Conservation (phyloP, 2,797 vertebrate genomes). For the Coregonus suidteri region DNA sequence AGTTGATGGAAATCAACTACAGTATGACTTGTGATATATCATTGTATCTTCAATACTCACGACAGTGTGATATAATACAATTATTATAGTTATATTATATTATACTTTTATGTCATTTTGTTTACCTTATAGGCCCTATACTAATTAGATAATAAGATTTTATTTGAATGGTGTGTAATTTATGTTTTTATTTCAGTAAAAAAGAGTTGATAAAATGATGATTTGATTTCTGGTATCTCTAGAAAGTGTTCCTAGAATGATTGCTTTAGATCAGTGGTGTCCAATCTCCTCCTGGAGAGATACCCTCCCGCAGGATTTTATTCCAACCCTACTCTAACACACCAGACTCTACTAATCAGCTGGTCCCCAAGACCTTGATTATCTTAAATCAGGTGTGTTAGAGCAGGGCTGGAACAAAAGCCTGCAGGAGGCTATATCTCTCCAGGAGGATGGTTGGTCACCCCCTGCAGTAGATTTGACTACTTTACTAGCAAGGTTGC, state of each 20-base stretch:
- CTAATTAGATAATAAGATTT: constrained; percentile 21
- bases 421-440: too few relatives aligned
- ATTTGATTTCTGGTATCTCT: constrained; percentile 70
- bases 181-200: constrained; percentile 72
- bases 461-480: too few relatives aligned
- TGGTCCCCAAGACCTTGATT: too few relatives aligned
- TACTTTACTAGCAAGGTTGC: not conserved
- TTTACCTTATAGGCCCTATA: constrained; percentile 65
- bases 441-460: too few relatives aligned
- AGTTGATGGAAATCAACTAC: constrained; percentile 61
- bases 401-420: too few relatives aligned
- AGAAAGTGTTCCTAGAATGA: constrained; percentile 66
- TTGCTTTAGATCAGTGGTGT: constrained; percentile 15
- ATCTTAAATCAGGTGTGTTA: too few relatives aligned
- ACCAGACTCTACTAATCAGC: too few relatives aligned
- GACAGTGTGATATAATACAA: constrained; percentile 59
- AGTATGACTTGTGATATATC: constrained; percentile 72
- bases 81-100: constrained; percentile 45
- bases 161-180: constrained; percentile 72
- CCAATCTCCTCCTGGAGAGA: too few relatives aligned
- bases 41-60: constrained; percentile 72
- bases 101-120: constrained; percentile 71
- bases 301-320: too few relatives aligned
- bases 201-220: constrained; percentile 61
- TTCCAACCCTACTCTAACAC: too few relatives aligned